These are phyloP conservation scores for Petrolisthes cinctipes DNA, from an alignment of 2,888 invertebrate species.

Conservation along the genomic window DNA sequence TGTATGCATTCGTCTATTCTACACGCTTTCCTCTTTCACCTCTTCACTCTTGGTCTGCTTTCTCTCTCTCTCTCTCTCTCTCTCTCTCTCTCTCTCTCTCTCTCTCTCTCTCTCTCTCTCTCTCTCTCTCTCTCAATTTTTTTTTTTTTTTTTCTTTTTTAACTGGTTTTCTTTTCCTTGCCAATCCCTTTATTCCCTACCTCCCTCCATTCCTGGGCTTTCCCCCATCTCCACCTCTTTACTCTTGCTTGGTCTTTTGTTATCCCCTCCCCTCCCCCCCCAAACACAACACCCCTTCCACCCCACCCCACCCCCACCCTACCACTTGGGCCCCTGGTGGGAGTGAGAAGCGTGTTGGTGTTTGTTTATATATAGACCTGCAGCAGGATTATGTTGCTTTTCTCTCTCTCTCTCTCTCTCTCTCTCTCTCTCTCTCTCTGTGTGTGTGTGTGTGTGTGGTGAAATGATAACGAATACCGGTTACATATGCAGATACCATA, in stretches of 20 bases:
- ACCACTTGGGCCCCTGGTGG: too few relatives aligned
- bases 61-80: slow-evolving; percentile 7
- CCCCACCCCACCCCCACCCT: background rate
- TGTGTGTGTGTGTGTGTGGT: background rate
- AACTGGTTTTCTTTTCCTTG: background rate
- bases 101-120: slow-evolving; percentile 7
- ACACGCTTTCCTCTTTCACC: background rate
- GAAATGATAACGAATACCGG: too few relatives aligned
- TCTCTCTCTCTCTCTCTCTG: background rate
- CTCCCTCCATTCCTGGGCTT: background rate
- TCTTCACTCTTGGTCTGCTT: background rate
- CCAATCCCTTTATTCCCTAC: background rate
- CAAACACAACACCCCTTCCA: background rate
- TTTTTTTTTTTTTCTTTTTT: too few relatives aligned
- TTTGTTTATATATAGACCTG: too few relatives aligned
- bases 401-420: too few relatives aligned
- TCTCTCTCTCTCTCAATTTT: background rate
- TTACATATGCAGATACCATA: too few relatives aligned
- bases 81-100: too few relatives aligned
- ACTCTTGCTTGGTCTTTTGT: background rate
- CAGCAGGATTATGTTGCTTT: too few relatives aligned
- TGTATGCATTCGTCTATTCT: background rate
- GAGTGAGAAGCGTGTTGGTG: too few relatives aligned
- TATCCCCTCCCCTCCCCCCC: background rate
- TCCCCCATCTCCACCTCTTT: background rate